Evolutionary conservation across 2,113 vertebrate species (phyloP).

Genomic region (Gyps fulvus): DNA sequence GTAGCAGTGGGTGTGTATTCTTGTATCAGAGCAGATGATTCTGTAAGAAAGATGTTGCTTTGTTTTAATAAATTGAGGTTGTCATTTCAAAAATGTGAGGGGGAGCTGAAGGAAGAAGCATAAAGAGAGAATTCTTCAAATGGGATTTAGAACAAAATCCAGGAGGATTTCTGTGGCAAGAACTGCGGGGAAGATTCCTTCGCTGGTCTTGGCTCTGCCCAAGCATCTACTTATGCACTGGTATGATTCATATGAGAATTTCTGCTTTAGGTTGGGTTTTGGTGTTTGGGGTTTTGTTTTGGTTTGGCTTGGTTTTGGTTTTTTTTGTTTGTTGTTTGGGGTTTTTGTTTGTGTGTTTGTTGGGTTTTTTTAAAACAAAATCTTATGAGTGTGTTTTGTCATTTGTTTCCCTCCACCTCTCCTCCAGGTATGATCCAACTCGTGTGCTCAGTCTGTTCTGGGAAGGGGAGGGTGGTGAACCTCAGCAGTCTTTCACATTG

Average conservation of each 20-base stretch:
- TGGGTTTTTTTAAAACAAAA: background rate
- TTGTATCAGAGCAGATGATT: background rate
- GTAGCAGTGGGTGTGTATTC: background rate
- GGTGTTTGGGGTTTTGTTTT: background rate
- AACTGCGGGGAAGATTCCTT: background rate
- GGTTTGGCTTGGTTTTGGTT: background rate
- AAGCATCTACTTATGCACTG: background rate
- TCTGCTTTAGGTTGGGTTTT: background rate
- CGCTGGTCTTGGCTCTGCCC: background rate
- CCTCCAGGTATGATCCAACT: background rate
- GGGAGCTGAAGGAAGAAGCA: background rate
- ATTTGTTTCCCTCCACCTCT: background rate
- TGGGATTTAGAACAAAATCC: background rate
- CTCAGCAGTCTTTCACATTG: background rate
- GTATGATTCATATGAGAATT: background rate
- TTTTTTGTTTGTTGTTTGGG: background rate
- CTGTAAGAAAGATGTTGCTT: background rate
- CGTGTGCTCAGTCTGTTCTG: background rate
- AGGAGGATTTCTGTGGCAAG: background rate
- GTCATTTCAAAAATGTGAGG: background rate
- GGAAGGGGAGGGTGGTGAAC: background rate
- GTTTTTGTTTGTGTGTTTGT: background rate
- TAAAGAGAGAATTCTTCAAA: background rate
- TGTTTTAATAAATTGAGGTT: background rate
- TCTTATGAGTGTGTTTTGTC: background rate